phyloP scores from a whole-genome alignment of 2,888 invertebrate species.

The Cremastobaeus sp. region DNA sequence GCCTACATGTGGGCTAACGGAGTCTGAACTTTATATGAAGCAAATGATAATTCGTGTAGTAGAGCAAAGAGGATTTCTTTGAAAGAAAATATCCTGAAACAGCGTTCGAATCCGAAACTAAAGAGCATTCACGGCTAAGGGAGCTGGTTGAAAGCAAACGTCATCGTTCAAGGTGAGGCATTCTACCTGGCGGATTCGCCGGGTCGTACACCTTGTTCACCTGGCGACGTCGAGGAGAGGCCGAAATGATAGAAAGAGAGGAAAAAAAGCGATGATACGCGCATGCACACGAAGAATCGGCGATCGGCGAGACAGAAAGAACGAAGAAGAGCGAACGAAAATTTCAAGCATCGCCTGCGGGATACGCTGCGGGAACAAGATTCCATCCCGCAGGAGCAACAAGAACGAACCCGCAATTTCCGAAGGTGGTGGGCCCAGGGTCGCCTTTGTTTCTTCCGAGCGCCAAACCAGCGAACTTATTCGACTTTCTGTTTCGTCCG shows the following conservation, averaged over 20 bases:
- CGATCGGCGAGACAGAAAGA: conserved; percentile 39
- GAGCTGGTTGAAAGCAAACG: conserved; percentile 57
- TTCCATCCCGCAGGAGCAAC: conserved; percentile 60
- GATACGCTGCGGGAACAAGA: conserved; percentile 58
- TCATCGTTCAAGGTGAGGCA: conserved; percentile 58
- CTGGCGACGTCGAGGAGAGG: conserved; percentile 56
- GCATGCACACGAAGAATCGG: conserved; percentile 17
- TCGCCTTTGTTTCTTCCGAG: conserved; percentile 47
- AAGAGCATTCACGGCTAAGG: conserved; percentile 42
- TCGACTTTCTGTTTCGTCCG: conserved; percentile 41
- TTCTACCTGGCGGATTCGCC: conserved; percentile 62
- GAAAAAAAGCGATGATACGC: conserved; percentile 41
- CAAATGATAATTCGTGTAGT: conserved; percentile 27
- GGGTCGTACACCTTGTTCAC: conserved; percentile 64
- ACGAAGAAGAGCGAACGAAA: conserved; percentile 26
- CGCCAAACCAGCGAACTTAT: conserved; percentile 26
- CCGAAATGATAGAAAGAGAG: conserved; percentile 54
- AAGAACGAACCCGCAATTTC: conserved; percentile 58
- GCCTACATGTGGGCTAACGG: conserved; percentile 6
- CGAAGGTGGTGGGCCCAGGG: conserved; percentile 39
- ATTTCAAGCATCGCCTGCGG: conserved; percentile 60
- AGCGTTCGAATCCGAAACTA: conserved; percentile 40
- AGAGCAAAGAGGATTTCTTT: conserved; percentile 21
- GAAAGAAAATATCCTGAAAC: conserved; percentile 35
- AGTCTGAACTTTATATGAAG: conserved; percentile 28